A percentile compares a stretch with the other conserved stretches of the same genome.
Conservation (phyloP, 2,113 vertebrate genomes). For the Oreochromis niloticus region DNA sequence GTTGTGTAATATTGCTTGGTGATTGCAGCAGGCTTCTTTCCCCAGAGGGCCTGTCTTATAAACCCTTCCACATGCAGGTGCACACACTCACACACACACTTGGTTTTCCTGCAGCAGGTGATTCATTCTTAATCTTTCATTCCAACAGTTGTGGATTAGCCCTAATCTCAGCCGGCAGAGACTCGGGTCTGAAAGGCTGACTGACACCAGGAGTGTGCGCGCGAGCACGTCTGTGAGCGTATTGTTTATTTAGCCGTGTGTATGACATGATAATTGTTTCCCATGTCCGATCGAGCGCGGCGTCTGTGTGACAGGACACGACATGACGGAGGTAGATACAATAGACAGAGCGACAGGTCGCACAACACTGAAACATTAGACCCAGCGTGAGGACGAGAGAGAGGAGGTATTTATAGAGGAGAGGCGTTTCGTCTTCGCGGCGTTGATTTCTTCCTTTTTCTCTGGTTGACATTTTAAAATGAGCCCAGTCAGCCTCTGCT, state of each 20-base stretch:
- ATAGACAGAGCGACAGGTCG: conserved; percentile 28
- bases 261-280: conserved; percentile 48
- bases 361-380: conserved; percentile 4
- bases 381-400: neutral
- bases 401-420: neutral
- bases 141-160: conserved; percentile 67
- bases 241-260: conserved; percentile 24
- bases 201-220: conserved; percentile 16
- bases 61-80: neutral
- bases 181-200: conserved; percentile 42
- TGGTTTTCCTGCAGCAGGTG: conserved; percentile 46
- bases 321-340: conserved; percentile 17
- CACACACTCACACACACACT: neutral
- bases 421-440: neutral
- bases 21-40: conserved; percentile 23
- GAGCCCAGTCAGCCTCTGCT: neutral
- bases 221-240: neutral
- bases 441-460: neutral
- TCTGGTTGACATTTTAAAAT: neutral
- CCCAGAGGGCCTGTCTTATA: conserved; percentile 13
- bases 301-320: conserved; percentile 23
- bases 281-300: neutral
- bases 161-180: conserved; percentile 59
- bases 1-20: conserved; percentile 18
- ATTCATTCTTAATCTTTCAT: conserved; percentile 69